Conservation (phyloP, 2,113 vertebrate genomes). For the Fulmarus glacialis region DNA sequence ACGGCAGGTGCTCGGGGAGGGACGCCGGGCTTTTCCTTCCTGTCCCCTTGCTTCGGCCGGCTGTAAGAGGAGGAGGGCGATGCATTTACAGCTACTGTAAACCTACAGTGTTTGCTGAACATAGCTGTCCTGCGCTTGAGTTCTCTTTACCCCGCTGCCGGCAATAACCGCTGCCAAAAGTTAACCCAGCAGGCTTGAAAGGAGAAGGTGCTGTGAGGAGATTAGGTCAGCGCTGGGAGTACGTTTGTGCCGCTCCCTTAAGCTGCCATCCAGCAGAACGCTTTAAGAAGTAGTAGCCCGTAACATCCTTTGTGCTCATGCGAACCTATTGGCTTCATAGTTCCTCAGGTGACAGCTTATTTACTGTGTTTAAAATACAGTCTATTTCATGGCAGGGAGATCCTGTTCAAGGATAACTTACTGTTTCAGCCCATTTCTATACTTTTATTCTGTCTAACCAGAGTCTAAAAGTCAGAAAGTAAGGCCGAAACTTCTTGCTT, state of each 20-base stretch:
- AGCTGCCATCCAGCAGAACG: not conserved
- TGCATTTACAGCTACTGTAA: rapidly evolving
- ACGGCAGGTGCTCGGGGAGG: not conserved
- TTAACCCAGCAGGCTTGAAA: not conserved
- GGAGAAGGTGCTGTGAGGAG: not conserved
- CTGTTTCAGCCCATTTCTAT: not conserved
- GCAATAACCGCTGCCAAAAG: not conserved
- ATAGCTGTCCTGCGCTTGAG: rapidly evolving
- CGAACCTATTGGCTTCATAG: not conserved
- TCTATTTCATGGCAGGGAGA: not conserved
- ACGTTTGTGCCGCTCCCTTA: not conserved
- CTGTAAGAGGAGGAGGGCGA: not conserved
- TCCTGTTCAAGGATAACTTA: not conserved
- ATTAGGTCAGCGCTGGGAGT: not conserved
- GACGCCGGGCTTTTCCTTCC: not conserved
- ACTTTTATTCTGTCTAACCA: not conserved
- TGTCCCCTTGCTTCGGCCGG: not conserved
- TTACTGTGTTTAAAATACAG: not conserved
- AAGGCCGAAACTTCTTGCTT: not conserved
- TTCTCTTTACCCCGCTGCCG: not conserved
- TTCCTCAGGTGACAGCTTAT: not conserved
- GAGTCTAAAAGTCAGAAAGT: not conserved
- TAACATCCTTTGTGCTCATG: not conserved
- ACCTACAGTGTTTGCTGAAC: not conserved
- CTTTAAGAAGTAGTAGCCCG: not conserved